Conservation (phyloP, 2,113 vertebrate species). For the Zapus hudsonius region DNA sequence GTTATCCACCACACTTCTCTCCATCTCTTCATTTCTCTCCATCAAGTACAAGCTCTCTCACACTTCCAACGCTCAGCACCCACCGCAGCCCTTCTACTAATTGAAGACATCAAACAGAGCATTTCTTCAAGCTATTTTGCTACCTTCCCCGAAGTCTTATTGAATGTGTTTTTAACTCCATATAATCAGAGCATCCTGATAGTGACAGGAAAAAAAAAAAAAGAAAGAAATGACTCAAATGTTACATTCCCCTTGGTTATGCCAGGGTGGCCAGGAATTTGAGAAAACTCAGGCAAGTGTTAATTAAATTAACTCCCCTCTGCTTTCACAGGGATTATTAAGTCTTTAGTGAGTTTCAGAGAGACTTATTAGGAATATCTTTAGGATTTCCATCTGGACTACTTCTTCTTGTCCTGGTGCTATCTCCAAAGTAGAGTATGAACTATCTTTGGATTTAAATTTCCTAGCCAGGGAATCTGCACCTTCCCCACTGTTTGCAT, state of each 20-base stretch:
- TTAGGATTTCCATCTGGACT: slow-evolving; percentile 52
- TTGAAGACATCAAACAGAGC: slow-evolving; percentile 79
- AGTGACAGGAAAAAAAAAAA: slow-evolving; percentile 2
- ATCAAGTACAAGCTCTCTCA: slow-evolving; percentile 50
- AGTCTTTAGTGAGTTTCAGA: slow-evolving; percentile 29
- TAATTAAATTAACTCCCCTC: slow-evolving; percentile 59
- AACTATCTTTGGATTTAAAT: neutral
- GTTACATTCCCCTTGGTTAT: slow-evolving; percentile 47
- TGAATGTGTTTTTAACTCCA: slow-evolving; percentile 62
- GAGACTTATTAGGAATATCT: neutral
- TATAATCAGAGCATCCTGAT: slow-evolving; percentile 43
- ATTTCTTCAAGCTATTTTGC: slow-evolving; percentile 71
- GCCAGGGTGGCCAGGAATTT: slow-evolving; percentile 39
- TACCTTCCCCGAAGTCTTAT: neutral
- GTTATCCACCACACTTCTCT: slow-evolving; percentile 70
- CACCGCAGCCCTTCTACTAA: slow-evolving; percentile 79
- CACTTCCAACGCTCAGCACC: slow-evolving; percentile 54
- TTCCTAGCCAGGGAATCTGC: neutral
- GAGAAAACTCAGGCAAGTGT: slow-evolving; percentile 47
- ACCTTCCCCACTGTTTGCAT: neutral
- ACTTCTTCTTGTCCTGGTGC: neutral
- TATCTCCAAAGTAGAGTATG: neutral
- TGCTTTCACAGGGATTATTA: slow-evolving; percentile 40
- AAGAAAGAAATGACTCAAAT: slow-evolving; percentile 24
- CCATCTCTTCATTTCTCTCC: slow-evolving; percentile 80